Evolutionary conservation across 2,797 vertebrate species (phyloP).

Genomic region (Amazonetta brasiliensis): DNA sequence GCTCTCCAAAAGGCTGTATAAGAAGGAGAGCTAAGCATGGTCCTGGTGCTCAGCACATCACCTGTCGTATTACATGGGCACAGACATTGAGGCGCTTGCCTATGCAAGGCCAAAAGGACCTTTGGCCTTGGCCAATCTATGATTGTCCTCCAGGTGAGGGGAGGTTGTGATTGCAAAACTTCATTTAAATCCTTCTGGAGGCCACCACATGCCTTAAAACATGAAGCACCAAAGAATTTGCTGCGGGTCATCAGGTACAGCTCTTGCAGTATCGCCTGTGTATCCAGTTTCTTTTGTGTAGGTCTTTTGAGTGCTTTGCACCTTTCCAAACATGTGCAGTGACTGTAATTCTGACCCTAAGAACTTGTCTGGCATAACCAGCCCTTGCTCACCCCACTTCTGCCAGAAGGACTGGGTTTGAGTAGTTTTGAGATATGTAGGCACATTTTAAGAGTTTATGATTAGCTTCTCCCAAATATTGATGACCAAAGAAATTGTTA

Average conservation of each 20-base stretch:
- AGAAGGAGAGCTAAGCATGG: not conserved
- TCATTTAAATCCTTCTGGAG: not conserved
- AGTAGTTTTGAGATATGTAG: not conserved
- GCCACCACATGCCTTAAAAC: not conserved
- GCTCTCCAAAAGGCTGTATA: not conserved
- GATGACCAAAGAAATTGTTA: not conserved
- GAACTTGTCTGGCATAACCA: not conserved
- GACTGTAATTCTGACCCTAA: not conserved
- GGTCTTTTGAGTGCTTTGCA: not conserved
- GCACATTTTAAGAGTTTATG: not conserved
- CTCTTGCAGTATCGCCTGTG: not conserved
- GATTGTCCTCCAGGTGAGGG: not conserved
- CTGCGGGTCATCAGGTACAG: not conserved
- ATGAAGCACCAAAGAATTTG: not conserved
- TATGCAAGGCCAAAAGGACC: not conserved
- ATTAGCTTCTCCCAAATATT: not conserved
- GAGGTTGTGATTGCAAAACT: not conserved
- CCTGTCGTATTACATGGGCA: not conserved
- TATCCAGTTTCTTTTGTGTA: not conserved
- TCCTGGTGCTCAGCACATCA: not conserved
- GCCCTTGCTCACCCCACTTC: not conserved
- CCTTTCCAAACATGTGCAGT: not conserved
- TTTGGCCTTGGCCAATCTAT: not conserved
- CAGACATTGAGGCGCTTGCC: not conserved
- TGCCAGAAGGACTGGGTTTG: not conserved